Evolutionary conservation across 2,113 vertebrate species (phyloP), one percentile per base, ranked within the genome.

Genomic region (Gobius niger): DNA sequence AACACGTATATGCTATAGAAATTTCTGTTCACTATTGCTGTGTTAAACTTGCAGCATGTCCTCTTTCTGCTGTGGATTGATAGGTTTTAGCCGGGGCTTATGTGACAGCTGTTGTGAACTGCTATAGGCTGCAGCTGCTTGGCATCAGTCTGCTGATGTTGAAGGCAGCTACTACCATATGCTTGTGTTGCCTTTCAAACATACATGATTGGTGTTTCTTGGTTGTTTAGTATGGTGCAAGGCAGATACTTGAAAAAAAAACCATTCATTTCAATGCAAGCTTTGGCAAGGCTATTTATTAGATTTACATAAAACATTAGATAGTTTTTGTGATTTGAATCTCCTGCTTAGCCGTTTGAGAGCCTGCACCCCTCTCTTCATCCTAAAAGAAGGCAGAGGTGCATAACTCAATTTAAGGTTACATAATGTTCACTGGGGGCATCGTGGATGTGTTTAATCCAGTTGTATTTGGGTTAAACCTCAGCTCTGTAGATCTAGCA

Each of bases 331-430:
- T 54, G 18, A 18, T 18, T 52, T 78, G 54, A 74, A 71, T 75
- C 42, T 77, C 81, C 18, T 54, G 52, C 51, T 78, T 44, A 71
- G 72, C 84, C 81, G 71, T 82, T 73, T 72, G 53, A 78, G 54
- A 60, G 53, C 44, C 51, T 51, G 63, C 62, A n/a, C 52, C 42
- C 47, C 24, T 47, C 46, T 16, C 53, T 47, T 41, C 34, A 41
- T 70, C 67, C 80, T 56, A 72, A 90, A 87, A 85, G 86, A 78
- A 87, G 81, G 82, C 65, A 77, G 77, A 78, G 87, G 88, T 84
- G 87, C 86, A 85, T 89, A 90, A 91, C 90, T 88, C 86, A 87
- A 91, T 91, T 88, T 82, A 82, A 87, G 89, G 89, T 91, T 91
- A 90, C 86, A 89, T 90, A 91, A 91, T 89, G 78, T 82, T 81